Conservation (phyloP, 2,888 invertebrate species). For the Agriotes lineatus region DNA sequence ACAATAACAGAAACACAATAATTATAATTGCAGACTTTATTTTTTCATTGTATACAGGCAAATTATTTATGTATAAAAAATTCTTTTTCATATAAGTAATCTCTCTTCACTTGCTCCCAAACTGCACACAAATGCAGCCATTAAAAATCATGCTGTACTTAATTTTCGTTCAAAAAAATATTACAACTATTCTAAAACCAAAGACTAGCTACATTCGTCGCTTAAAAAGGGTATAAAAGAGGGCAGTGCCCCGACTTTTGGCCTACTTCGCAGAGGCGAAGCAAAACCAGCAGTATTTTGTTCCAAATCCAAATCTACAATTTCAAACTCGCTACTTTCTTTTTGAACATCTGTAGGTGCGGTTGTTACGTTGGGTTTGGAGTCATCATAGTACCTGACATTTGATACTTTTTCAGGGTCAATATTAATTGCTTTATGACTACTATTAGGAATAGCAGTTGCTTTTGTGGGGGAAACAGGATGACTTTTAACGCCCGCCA, state of each 20-base stretch:
- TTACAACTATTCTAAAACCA: no score
- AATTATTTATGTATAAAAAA: no score
- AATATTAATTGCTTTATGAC: no score
- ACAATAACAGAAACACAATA: no score
- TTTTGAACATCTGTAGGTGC: background rate
- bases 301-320: slow-evolving; percentile 43
- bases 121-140: no score
- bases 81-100: no score
- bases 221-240: slow-evolving; percentile 67
- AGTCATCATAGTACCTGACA: slow-evolving; percentile 21
- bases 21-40: no score
- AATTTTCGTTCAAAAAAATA: no score
- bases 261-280: slow-evolving; percentile 50
- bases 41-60: no score
- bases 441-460: no score
- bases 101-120: no score
- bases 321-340: background rate
- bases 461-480: slow-evolving; percentile 53
- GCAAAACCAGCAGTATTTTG: slow-evolving; percentile 33
- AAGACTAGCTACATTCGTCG: background rate
- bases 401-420: slow-evolving; percentile 17
- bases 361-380: background rate
- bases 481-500: background rate
- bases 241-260: slow-evolving; percentile 66
- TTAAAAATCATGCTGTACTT: no score